Evolutionary conservation across 2,888 invertebrate species (phyloP).

Genomic region (Amphipyra tragopoginis): DNA sequence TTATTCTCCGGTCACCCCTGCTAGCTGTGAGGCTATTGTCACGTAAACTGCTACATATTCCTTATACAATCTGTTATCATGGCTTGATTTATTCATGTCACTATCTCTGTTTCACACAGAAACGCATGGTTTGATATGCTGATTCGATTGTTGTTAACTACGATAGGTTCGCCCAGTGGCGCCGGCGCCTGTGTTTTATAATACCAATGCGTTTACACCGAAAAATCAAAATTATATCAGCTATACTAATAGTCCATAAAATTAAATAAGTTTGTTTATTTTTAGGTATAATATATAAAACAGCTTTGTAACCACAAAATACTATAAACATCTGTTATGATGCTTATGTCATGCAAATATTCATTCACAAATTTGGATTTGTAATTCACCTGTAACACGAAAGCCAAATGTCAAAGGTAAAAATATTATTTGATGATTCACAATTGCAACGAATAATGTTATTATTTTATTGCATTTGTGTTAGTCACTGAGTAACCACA

Average conservation of each 20-base stretch:
- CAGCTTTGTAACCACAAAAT: background rate
- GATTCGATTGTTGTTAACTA: conserved; percentile 63
- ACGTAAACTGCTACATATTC: conserved; percentile 13
- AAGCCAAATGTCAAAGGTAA: conserved; percentile 29
- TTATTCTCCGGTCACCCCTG: conserved; percentile 8
- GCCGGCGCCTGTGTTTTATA: conserved; percentile 49
- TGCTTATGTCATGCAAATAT: background rate
- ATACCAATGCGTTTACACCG: conserved; percentile 63
- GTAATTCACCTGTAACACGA: background rate
- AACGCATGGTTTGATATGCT: conserved; percentile 70
- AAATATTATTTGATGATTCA: conserved; percentile 68
- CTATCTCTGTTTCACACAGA: conserved; percentile 68
- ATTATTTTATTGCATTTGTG: conserved; percentile 67
- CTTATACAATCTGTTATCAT: conserved; percentile 55
- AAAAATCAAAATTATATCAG: conserved; percentile 65
- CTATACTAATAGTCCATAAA: conserved; percentile 52
- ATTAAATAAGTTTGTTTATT: background rate
- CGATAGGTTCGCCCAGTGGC: conserved; percentile 51
- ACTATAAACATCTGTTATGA: background rate
- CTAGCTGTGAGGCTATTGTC: background rate
- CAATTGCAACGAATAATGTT: conserved; percentile 59
- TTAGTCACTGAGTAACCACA: conserved; percentile 78
- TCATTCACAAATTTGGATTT: conserved; percentile 3
- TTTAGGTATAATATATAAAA: too few relatives aligned
- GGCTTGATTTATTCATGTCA: conserved; percentile 75